phyloP scores from a whole-genome alignment of 2,113 vertebrate genomes.

The Cichladusa arquata region DNA sequence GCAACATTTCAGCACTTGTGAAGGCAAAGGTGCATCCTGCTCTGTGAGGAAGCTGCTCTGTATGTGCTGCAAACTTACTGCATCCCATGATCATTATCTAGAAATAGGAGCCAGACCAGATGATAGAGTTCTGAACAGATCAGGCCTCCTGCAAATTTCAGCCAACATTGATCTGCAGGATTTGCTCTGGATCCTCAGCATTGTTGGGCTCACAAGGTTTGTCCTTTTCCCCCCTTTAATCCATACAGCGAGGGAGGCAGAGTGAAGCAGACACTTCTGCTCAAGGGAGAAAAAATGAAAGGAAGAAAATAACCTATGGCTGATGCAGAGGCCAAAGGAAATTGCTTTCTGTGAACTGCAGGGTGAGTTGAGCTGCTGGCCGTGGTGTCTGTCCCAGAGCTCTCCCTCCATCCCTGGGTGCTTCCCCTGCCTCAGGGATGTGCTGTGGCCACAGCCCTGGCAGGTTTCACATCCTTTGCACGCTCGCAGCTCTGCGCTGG shows the following conservation, averaged over 20 bases:
- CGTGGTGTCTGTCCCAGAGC: rapidly evolving
- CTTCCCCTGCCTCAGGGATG: not conserved
- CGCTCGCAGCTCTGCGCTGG: not conserved
- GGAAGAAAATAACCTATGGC: constrained; percentile 18
- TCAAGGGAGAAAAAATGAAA: constrained; percentile 6
- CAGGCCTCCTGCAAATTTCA: constrained; percentile 83
- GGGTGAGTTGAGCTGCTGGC: not conserved
- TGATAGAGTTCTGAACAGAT: constrained; percentile 49
- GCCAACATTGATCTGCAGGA: constrained; percentile 82
- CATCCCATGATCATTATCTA: constrained; percentile 76
- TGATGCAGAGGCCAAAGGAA: constrained; percentile 7
- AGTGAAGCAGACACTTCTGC: not conserved
- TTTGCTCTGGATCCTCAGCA: constrained; percentile 77
- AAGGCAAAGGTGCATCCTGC: not conserved
- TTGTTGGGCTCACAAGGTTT: constrained; percentile 57
- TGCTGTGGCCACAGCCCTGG: not conserved
- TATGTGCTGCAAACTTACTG: constrained; percentile 41
- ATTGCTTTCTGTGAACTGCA: constrained; percentile 38
- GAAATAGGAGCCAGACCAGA: constrained; percentile 78
- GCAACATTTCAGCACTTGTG: not conserved
- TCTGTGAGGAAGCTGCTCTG: not conserved
- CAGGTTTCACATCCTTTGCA: not conserved
- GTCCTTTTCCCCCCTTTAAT: not conserved
- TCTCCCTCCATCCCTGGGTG: not conserved
- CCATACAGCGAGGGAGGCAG: not conserved